Conservation (phyloP, 2,797 vertebrate species). For the Gobionotothen gibberifrons region DNA sequence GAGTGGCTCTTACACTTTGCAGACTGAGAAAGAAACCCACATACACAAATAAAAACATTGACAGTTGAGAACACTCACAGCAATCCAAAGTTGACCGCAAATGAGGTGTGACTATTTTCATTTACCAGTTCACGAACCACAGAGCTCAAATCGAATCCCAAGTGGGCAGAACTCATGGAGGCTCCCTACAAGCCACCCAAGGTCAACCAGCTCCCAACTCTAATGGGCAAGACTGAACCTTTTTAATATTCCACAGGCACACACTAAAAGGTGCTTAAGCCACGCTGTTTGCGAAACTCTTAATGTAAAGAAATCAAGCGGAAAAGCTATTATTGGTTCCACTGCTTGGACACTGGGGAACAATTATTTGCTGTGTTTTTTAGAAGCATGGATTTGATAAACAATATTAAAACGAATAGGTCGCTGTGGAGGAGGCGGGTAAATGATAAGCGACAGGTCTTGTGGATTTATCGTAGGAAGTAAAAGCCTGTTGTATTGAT, state of each 20-base stretch:
- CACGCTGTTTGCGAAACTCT: constrained; percentile 28
- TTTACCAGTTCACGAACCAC: constrained; percentile 23
- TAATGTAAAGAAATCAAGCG: constrained; percentile 24
- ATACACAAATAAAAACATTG: background rate
- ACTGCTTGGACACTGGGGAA: background rate
- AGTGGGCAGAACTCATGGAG: background rate
- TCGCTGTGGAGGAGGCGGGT: constrained; percentile 10
- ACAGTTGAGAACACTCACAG: background rate
- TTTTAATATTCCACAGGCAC: constrained; percentile 49
- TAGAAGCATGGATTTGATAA: constrained; percentile 27
- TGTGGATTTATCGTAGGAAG: constrained; percentile 31
- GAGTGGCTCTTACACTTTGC: background rate
- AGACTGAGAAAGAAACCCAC: background rate
- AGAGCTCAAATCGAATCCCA: constrained; percentile 32
- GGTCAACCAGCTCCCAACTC: constrained; percentile 2
- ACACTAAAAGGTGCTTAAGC: constrained; percentile 38
- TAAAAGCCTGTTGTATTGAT: constrained; percentile 47
- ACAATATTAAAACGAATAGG: constrained; percentile 42
- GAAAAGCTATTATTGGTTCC: constrained; percentile 46
- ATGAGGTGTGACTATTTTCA: constrained; percentile 40
- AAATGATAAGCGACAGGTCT: constrained; percentile 16
- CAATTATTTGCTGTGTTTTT: constrained; percentile 29
- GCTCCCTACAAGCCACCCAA: constrained; percentile 35
- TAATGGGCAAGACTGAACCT: constrained; percentile 12
- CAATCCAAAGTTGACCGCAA: constrained; percentile 12